phyloP scores from a whole-genome alignment of 2,888 invertebrate species.

The Embidobia sp. region DNA sequence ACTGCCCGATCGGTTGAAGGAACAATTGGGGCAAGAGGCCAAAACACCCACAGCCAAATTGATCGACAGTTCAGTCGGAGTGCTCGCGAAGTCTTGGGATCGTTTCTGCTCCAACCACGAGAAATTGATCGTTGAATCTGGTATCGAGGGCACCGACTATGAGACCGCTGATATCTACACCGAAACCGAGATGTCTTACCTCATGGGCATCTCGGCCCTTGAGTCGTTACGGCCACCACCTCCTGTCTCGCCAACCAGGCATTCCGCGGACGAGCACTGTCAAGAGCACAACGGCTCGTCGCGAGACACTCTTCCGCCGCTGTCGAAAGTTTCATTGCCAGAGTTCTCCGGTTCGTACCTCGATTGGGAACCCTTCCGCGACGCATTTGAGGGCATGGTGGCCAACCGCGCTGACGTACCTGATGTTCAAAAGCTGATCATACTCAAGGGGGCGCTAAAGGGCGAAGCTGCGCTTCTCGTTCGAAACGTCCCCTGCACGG shows the following conservation, averaged over 20 bases:
- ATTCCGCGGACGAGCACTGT: too few species aligned
- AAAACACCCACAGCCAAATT: neutral
- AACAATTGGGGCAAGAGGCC: neutral
- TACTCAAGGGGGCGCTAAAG: conserved; percentile 46
- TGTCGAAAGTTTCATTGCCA: conserved; percentile 17
- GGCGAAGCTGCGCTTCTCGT: conserved; percentile 51
- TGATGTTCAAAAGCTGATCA: conserved; percentile 51
- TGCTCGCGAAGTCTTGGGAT: neutral
- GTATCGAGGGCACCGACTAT: neutral
- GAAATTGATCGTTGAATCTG: neutral
- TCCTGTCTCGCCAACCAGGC: neutral
- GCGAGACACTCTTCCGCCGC: neutral
- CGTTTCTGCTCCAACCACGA: neutral
- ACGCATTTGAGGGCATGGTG: conserved; percentile 16
- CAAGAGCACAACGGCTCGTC: too few species aligned
- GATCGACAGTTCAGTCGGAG: neutral
- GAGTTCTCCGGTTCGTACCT: conserved; percentile 15
- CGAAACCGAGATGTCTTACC: neutral
- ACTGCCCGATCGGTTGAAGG: neutral
- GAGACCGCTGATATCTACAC: neutral
- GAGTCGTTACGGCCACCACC: neutral
- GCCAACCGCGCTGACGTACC: conserved; percentile 6
- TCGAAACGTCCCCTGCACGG: conserved; percentile 30
- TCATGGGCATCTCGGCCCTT: neutral
- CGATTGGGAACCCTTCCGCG: conserved; percentile 28